Conservation (phyloP, 1,140 invertebrate species). For the Listronotus bonariensis region DNA sequence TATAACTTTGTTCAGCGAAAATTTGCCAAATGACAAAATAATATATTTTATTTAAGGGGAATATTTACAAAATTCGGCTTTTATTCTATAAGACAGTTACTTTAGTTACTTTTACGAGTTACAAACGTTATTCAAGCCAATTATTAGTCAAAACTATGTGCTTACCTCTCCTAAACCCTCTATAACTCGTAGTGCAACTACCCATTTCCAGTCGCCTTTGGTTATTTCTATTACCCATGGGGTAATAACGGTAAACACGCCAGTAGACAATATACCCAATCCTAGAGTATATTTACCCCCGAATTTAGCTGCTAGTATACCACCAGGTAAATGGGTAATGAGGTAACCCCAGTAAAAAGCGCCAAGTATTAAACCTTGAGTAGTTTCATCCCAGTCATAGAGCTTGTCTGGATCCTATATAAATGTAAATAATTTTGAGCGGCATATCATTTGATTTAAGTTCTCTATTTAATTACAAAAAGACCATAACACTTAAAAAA, state of each 20-base stretch:
- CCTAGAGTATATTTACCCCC: conserved; percentile 78
- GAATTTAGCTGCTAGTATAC: conserved; percentile 73
- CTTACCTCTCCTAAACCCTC: conserved; percentile 72
- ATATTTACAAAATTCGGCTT: too few species aligned
- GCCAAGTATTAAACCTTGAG: conserved; percentile 67
- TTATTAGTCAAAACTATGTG: neutral
- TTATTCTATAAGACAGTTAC: too few species aligned
- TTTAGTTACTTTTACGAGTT: too few species aligned
- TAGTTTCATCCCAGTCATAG: conserved; percentile 68
- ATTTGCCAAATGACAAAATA: too few species aligned
- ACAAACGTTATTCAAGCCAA: too few species aligned
- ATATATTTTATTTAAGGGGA: too few species aligned
- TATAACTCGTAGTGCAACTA: conserved; percentile 68
- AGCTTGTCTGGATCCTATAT: conserved; percentile 43
- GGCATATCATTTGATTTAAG: neutral
- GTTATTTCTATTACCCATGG: conserved; percentile 66
- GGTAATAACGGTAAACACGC: conserved; percentile 74
- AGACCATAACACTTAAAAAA: too few species aligned
- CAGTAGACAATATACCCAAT: conserved; percentile 72
- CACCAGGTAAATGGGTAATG: conserved; percentile 74
- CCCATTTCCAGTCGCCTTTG: conserved; percentile 57
- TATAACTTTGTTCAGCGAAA: too few species aligned
- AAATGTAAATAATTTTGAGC: neutral
- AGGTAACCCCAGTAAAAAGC: conserved; percentile 79
- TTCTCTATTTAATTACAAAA: too few species aligned